Evolutionary conservation across 2,797 vertebrate species (phyloP), one percentile per base, ranked within the genome.

Genomic region (Chromis chromis): DNA sequence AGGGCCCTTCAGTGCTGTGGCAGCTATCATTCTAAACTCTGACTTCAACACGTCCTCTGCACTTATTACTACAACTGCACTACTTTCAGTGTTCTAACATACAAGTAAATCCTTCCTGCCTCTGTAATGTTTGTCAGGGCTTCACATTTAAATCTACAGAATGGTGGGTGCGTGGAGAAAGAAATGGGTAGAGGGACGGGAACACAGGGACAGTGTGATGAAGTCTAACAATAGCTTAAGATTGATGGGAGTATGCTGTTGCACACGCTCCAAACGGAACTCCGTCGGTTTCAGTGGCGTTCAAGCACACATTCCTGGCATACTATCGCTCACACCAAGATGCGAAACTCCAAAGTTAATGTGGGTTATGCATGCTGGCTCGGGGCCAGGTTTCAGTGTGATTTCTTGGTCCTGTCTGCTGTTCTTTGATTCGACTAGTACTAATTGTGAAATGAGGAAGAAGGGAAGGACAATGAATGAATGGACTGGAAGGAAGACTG

Each of bases 311-410:
- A 92, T 95, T 90, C 93, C 90, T 90, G 69, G 76, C 89, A 94
- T 95, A 91, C 90, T 81, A 74, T 68, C 39, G 69, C 73, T 79
- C 54, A 53, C 76, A 83, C 63, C 42, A 75, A 81, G 68, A 83
- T 58, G 59, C 65, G 81, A 94, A 94, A 93, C 90, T 88, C 39
- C 61, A 39, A 74, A 82, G 82, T 82, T 70, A 75, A 85, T 72
- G 83, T 71, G 60, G 74, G 89, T 76, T 86, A 82, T 77, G 73
- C 1, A 8, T 50, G 25, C 52, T 93, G 94, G 94, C 87, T 59
- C 48, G 1, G 58, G 14, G 84, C 92, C 93, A 92, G 68, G 92
- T 95, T 95, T 95, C 93, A 91, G 65, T 87, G 73, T 52, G 63
- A 74, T 82, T 86, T 75, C 55, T 79, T 55, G 31, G 28, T 75